A percentile compares a stretch with the other conserved stretches of the same genome.
phyloP scores from a whole-genome alignment of 2,888 invertebrate genomes.

The Heliconius charithonia region DNA sequence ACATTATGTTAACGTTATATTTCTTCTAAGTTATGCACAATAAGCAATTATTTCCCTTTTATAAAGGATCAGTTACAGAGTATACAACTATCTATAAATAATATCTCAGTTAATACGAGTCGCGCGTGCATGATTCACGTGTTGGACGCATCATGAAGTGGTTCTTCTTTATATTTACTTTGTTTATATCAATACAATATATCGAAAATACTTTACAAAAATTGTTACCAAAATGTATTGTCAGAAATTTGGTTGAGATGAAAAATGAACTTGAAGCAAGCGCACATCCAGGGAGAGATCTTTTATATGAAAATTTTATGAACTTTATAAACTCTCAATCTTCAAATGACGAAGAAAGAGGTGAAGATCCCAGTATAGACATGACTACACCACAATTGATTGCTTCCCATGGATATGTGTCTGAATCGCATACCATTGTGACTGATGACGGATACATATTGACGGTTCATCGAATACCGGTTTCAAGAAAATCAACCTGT shows the following conservation, averaged over 20 bases:
- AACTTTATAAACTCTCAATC: constrained; percentile 60
- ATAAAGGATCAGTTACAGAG: not conserved
- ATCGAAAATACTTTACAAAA: constrained; percentile 61
- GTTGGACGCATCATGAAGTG: constrained; percentile 60
- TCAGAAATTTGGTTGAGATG: constrained; percentile 65
- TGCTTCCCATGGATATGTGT: constrained; percentile 85
- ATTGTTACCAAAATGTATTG: constrained; percentile 62
- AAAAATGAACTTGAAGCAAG: constrained; percentile 66
- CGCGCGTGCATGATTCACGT: constrained; percentile 14
- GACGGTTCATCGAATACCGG: constrained; percentile 91
- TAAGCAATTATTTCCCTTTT: not conserved
- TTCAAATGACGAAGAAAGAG: constrained; percentile 54
- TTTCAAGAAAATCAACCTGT: constrained; percentile 66
- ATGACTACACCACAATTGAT: constrained; percentile 77
- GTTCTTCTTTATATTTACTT: constrained; percentile 56
- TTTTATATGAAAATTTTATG: constrained; percentile 57
- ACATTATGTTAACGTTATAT: not conserved
- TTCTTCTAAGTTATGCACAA: not conserved
- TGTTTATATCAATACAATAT: constrained; percentile 56
- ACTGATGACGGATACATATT: constrained; percentile 94
- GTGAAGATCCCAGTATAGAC: constrained; percentile 65
- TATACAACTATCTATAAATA: constrained; percentile 17
- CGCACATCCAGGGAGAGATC: constrained; percentile 52
- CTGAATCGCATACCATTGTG: constrained; percentile 87
- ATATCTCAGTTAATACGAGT: constrained; percentile 17